phyloP scores from a whole-genome alignment of 2,888 invertebrate genomes.

The Venusia cambrica region DNA sequence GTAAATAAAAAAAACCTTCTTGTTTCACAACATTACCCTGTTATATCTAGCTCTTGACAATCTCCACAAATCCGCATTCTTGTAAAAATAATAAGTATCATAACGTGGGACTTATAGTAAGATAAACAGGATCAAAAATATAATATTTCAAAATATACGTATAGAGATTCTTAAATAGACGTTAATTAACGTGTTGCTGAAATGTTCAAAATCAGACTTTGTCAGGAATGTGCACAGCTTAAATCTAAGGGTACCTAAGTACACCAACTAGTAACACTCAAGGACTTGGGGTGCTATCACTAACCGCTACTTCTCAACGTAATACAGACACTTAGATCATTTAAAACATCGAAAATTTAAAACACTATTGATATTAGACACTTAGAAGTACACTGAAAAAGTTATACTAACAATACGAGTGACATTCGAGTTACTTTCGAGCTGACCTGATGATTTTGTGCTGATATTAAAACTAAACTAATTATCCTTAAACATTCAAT shows the following conservation, averaged over 20 bases:
- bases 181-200: conserved; percentile 66
- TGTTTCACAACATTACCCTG: conserved; percentile 67
- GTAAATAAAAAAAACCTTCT: conserved; percentile 36
- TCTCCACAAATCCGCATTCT: conserved; percentile 46
- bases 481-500: conserved; percentile 43
- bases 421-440: conserved; percentile 71
- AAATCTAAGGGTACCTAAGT: conserved; percentile 51
- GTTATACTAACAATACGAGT: conserved; percentile 46
- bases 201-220: conserved; percentile 74
- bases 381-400: conserved; percentile 16
- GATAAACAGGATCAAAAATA: conserved; percentile 76
- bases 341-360: conserved; percentile 56
- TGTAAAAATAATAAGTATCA: conserved; percentile 63
- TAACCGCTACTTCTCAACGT: conserved; percentile 51
- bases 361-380: conserved; percentile 26
- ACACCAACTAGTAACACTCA: conserved; percentile 39
- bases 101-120: conserved; percentile 58
- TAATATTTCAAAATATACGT: conserved; percentile 67
- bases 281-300: conserved; percentile 52
- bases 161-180: conserved; percentile 66
- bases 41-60: conserved; percentile 63
- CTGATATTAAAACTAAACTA: conserved; percentile 53
- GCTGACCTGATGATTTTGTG: conserved; percentile 81
- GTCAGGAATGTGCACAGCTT: conserved; percentile 77
- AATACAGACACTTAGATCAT: conserved; percentile 55